These are phyloP conservation scores for Scomber japonicus DNA, from an alignment of 2,113 vertebrate species.

Conservation along the genomic window DNA sequence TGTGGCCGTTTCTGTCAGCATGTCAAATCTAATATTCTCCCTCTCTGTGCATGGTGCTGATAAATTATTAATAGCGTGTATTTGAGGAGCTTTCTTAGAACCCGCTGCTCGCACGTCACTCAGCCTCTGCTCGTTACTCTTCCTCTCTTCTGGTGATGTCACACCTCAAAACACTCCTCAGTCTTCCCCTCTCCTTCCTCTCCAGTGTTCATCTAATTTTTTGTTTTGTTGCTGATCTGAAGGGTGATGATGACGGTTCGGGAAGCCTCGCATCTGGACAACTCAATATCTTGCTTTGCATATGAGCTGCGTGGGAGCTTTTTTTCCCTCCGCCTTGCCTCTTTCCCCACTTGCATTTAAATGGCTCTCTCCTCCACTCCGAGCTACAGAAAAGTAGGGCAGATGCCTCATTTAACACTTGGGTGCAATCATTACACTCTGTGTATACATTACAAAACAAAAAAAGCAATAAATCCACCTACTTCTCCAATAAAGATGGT, in stretches of 20 bases:
- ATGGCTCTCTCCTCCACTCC: slow-evolving; percentile 64
- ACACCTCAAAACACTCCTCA: slow-evolving; percentile 27
- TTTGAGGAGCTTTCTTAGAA: slow-evolving; percentile 81
- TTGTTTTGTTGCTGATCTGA: not conserved
- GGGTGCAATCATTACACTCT: slow-evolving; percentile 47
- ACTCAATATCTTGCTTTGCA: slow-evolving; percentile 43
- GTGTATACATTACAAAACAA: slow-evolving; percentile 57
- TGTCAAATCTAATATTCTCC: slow-evolving; percentile 75
- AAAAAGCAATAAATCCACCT: slow-evolving; percentile 37
- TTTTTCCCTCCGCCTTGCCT: slow-evolving; percentile 44
- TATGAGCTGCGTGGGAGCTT: slow-evolving; percentile 53
- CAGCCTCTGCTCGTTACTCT: slow-evolving; percentile 40
- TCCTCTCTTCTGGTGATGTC: slow-evolving; percentile 54
- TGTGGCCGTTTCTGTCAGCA: slow-evolving; percentile 65
- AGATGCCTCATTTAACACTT: slow-evolving; percentile 76
- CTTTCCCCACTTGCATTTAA: slow-evolving; percentile 58
- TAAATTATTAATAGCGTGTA: slow-evolving; percentile 77
- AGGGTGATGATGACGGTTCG: slow-evolving; percentile 24
- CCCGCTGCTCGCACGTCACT: slow-evolving; percentile 65
- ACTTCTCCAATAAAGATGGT: slow-evolving; percentile 21
- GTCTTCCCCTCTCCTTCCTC: slow-evolving; percentile 1
- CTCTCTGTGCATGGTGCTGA: slow-evolving; percentile 45
- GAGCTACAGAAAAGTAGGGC: slow-evolving; percentile 74
- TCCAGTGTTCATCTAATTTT: not conserved
- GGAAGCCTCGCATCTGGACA: slow-evolving; percentile 42